These are phyloP conservation scores for Coronaproctus castanopsis DNA, from an alignment of 2,888 invertebrate genomes.

Conservation along the genomic window DNA sequence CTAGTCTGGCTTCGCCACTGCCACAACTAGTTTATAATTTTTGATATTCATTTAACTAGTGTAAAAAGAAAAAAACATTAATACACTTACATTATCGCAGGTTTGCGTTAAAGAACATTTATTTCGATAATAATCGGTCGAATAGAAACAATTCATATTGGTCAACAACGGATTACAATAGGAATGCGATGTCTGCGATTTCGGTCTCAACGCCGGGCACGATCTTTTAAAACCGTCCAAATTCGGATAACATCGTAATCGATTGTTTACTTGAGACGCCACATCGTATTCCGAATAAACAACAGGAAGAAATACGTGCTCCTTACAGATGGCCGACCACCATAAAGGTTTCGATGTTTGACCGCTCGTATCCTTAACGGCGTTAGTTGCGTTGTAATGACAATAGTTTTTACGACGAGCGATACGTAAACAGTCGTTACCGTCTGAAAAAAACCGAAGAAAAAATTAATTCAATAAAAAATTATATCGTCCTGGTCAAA, in stretches of 20 bases:
- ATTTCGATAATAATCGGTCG: conserved; percentile 25
- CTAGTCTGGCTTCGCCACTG: no score
- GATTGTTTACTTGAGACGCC: conserved; percentile 22
- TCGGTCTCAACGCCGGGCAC: conserved; percentile 24
- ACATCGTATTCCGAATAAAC: conserved; percentile 24
- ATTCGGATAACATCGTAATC: conserved; percentile 21
- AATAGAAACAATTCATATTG: conserved; percentile 29
- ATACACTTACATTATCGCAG: conserved; percentile 26
- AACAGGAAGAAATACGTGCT: conserved; percentile 31
- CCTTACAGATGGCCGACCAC: conserved; percentile 20
- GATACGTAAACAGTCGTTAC: no score
- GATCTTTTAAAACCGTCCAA: conserved; percentile 24
- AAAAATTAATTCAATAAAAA: no score
- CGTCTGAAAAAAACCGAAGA: no score
- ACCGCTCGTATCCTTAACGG: no score
- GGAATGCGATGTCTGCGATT: conserved; percentile 25
- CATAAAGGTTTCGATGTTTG: no score
- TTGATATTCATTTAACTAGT: no score
- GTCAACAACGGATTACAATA: conserved; percentile 29
- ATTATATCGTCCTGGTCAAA: no score
- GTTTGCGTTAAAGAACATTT: conserved; percentile 30
- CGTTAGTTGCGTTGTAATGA: no score
- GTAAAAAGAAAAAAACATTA: no score
- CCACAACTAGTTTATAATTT: no score
- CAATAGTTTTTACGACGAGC: no score